phyloP scores from a whole-genome alignment of 2,113 vertebrate genomes.

The Turnix velox region DNA sequence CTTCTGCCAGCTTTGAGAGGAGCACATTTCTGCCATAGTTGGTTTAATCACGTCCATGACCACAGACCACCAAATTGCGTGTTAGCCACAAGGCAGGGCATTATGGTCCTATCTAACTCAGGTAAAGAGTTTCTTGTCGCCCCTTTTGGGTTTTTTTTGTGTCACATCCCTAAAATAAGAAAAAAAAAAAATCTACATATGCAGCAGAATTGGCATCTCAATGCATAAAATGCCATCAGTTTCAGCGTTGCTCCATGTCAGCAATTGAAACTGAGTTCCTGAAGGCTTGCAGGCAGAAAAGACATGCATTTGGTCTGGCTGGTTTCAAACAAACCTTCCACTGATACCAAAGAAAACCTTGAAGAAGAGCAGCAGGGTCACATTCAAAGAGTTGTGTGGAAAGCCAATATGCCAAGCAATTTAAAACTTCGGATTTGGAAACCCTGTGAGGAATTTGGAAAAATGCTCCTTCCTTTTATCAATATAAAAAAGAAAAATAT shows the following conservation, averaged over 20 bases:
- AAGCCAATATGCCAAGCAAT: background rate
- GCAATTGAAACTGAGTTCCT: background rate
- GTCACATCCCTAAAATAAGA: background rate
- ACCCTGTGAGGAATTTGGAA: background rate
- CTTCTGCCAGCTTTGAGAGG: background rate
- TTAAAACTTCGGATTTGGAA: background rate
- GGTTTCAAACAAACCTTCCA: background rate
- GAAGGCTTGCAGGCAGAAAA: background rate
- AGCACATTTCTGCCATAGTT: background rate
- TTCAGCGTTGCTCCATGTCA: background rate
- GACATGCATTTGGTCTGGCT: background rate
- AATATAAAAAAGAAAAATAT: background rate
- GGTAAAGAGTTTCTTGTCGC: background rate
- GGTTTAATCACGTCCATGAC: background rate
- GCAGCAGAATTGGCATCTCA: background rate
- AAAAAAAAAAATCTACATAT: background rate
- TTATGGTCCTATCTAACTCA: rapidly evolving
- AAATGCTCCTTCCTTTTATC: background rate
- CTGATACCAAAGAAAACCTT: background rate
- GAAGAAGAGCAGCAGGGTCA: background rate
- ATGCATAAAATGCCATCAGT: background rate
- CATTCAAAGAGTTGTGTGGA: background rate
- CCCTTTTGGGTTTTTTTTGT: background rate
- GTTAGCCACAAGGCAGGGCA: background rate
- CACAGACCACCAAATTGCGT: background rate